Percentiles rank a stretch among this genome's conserved stretches.
phyloP scores from a whole-genome alignment of 2,113 vertebrate genomes.

The Cervus canadensis region DNA sequence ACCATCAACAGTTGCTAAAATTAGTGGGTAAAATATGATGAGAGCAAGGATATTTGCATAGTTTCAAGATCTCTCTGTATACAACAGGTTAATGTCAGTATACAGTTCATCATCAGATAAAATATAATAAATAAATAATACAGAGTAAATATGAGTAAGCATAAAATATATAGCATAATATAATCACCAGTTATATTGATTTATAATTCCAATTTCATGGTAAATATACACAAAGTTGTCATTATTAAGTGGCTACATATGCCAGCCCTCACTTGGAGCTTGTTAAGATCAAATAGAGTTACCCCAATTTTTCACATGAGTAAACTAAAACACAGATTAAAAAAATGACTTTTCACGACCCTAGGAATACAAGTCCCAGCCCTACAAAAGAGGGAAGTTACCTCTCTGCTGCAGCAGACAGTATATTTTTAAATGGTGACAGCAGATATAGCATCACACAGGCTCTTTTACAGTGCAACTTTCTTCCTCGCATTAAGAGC shows the following conservation, averaged over 20 bases:
- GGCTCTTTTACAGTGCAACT: rapidly evolving
- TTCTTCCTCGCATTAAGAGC: background rate
- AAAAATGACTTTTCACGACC: background rate
- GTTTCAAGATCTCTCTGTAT: background rate
- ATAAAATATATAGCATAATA: background rate
- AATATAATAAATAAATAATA: background rate
- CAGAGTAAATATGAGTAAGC: background rate
- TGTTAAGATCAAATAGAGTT: background rate
- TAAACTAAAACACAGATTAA: background rate
- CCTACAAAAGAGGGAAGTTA: background rate
- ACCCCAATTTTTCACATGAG: background rate
- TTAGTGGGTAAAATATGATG: background rate
- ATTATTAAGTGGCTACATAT: background rate
- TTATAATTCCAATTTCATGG: background rate
- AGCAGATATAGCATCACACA: no score
- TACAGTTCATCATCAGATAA: background rate
- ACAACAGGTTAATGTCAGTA: background rate
- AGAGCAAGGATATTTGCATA: background rate
- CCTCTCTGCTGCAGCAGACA: background rate
- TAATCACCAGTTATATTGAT: background rate
- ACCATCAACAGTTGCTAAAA: background rate
- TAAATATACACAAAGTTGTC: background rate
- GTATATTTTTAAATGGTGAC: background rate
- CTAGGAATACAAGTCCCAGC: no score
- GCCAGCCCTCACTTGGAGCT: rapidly evolving